A percentile compares a stretch with the other conserved stretches of the same genome.
phyloP scores from a whole-genome alignment of 23 tunicate species.

The Halocynthia aurantium region DNA sequence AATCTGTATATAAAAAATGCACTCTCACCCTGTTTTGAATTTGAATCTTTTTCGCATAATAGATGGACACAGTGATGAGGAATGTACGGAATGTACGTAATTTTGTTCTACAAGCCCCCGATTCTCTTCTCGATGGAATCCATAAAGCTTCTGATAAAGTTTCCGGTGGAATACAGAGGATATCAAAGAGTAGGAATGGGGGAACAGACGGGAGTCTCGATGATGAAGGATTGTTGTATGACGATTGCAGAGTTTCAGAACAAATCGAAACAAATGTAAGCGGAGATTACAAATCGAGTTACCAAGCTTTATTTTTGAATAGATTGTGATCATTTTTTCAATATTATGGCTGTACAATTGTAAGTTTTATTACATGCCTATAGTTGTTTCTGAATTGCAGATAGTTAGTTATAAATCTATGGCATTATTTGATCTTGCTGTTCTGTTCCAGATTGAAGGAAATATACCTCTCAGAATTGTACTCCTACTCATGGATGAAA shows the following conservation, averaged over 20 bases:
- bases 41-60: background rate
- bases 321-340: no score
- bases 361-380: no score
- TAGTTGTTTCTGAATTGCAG: no score
- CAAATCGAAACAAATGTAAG: constrained; percentile 13
- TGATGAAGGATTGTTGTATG: constrained; percentile 18
- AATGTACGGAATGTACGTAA: constrained; percentile 54
- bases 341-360: no score
- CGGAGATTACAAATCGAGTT: no score
- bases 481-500: constrained; percentile 82
- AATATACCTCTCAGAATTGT: constrained; percentile 77
- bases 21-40: background rate
- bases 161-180: constrained; percentile 52
- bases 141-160: constrained; percentile 82
- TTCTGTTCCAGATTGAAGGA: constrained; percentile 45
- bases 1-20: background rate
- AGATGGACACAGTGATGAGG: constrained; percentile 74
- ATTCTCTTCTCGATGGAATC: constrained; percentile 78
- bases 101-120: constrained; percentile 84
- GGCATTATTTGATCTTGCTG: background rate
- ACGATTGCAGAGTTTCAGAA: constrained; percentile 25
- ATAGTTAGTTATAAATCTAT: no score
- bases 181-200: constrained; percentile 27
- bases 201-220: background rate
- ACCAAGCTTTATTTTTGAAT: no score